Evolutionary conservation across 2,888 invertebrate species (phyloP), one percentile per base, ranked within the genome.

Genomic region (Pristionchus exspectatus): DNA sequence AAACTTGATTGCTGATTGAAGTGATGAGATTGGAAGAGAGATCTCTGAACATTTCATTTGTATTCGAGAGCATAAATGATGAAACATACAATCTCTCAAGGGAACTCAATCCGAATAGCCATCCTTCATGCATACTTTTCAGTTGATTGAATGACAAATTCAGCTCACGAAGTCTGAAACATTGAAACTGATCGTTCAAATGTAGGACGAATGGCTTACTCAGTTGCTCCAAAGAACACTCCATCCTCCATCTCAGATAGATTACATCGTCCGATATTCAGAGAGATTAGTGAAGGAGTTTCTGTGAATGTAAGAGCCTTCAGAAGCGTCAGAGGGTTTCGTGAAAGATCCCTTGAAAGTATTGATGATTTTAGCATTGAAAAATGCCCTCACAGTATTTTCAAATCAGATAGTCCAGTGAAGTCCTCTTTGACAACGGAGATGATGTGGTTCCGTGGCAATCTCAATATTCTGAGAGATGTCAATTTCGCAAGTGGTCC

Each of bases 131-230:
- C 2, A 89, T 7, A 9, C 24, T 50, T 12, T 30, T 30, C 24
- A 89, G 66, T 27, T 56, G 54, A 44, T 89, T 89, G 83, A n/a
- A 30, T 3, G 89, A 89, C 2, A 89, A 83, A 50, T 89, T 89
- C 81, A 89, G 83, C 5, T 56, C 56, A 3, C 56, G 72, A 5
- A 88, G 44, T 44, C 87, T 88, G 74, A 33, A 30, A 85, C 0
- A n/a, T 69, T 84, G 18, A 0, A 24, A 24, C 10, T 27, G 14
- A 54, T 24, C 50, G 7, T 24, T 27, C 16, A 27, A 50, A 50
- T 27, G 7, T 5, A 0, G 50, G n/a, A 44, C 44, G 9, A 14
- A 4, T 44, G 5, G 12, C 69, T 54, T 24, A 74, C 87, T 21
- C 27, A 30, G n/a, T 50, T 7, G 74, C 7, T 30, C 87, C 89